Conservation (phyloP, 2,113 vertebrate species). For the Protobothrops flavoviridis region DNA sequence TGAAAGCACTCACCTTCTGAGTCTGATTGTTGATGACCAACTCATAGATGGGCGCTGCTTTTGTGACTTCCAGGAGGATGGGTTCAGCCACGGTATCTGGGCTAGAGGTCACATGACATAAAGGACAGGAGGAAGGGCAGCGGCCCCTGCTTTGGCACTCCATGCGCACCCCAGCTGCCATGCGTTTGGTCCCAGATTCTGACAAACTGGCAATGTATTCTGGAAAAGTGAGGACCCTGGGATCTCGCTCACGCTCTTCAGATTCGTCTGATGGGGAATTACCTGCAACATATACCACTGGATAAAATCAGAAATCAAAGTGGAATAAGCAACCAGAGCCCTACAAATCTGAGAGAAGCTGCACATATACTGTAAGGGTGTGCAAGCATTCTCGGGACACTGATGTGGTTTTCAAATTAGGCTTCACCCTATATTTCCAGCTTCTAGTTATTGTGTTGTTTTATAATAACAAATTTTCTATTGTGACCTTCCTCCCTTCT, state of each 20-base stretch:
- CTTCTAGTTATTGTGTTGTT: background rate
- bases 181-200: slow-evolving; percentile 87
- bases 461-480: background rate
- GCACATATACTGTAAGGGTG: background rate
- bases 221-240: slow-evolving; percentile 89
- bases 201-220: slow-evolving; percentile 93
- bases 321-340: too few relatives aligned
- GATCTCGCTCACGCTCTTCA: slow-evolving; percentile 90
- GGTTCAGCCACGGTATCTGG: slow-evolving; percentile 77
- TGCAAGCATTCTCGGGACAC: background rate
- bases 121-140: slow-evolving; percentile 89
- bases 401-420: background rate
- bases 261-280: slow-evolving; percentile 97
- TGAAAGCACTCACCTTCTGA: slow-evolving; percentile 79
- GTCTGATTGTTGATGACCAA: slow-evolving; percentile 93
- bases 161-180: slow-evolving; percentile 90
- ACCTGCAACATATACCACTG: slow-evolving; percentile 68
- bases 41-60: slow-evolving; percentile 90
- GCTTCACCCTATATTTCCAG: background rate
- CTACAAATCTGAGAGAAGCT: background rate
- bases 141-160: slow-evolving; percentile 92
- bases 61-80: slow-evolving; percentile 92
- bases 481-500: background rate
- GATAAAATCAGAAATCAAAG: background rate
- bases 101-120: slow-evolving; percentile 84